A percentile compares a stretch with the other conserved stretches of the same genome.
phyloP scores from a whole-genome alignment of 2,113 vertebrate species.

The Sprattus sprattus region DNA sequence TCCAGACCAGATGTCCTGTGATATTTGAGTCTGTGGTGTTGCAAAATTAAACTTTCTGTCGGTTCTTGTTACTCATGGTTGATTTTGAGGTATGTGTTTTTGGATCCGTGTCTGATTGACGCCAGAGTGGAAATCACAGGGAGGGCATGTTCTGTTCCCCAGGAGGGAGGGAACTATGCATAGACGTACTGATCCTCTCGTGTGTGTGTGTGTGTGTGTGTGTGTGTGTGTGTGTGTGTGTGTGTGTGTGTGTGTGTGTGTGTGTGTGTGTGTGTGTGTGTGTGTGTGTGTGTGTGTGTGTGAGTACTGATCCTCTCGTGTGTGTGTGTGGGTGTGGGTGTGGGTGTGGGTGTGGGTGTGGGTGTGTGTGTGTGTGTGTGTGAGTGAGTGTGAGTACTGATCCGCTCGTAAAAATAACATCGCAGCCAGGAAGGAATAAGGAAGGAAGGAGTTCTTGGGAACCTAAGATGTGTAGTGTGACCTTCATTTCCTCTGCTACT shows the following conservation, averaged over 20 bases:
- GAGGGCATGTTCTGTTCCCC: background rate
- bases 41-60: background rate
- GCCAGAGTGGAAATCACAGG: background rate
- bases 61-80: background rate
- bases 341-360: too few species aligned
- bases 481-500: too few species aligned
- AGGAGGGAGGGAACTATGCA: background rate
- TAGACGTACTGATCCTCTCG: too few species aligned
- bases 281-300: too few species aligned
- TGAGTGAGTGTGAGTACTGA: background rate
- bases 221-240: too few species aligned
- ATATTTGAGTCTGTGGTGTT: background rate
- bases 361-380: too few species aligned
- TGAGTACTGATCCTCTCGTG: too few species aligned
- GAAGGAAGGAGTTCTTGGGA: background rate
- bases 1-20: background rate
- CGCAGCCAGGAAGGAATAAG: background rate
- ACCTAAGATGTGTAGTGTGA: too few species aligned
- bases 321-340: too few species aligned
- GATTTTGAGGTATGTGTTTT: slow-evolving; percentile 3
- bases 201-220: too few species aligned
- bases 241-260: too few species aligned
- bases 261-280: too few species aligned
- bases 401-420: background rate
- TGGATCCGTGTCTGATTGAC: background rate